These are phyloP conservation scores for Dolichomitus sp. DNA, from an alignment of 2,888 invertebrate genomes.

Conservation along the genomic window DNA sequence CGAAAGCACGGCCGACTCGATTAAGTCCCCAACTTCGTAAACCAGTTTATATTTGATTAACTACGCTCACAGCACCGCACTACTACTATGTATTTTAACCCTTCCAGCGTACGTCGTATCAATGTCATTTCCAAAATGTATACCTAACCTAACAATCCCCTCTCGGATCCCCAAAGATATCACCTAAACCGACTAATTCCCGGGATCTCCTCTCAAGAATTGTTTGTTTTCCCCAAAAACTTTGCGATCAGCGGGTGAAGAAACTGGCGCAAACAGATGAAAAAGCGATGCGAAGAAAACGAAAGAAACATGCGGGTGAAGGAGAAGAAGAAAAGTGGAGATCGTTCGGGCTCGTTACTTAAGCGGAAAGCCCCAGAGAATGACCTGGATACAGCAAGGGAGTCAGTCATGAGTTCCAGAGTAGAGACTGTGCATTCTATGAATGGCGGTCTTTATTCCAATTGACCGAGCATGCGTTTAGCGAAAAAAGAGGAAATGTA, in stretches of 20 bases:
- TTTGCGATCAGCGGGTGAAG: neutral
- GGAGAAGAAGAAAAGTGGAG: conserved; percentile 28
- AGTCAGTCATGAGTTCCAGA: conserved; percentile 6
- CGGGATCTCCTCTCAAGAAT: neutral
- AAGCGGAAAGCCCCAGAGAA: conserved; percentile 28
- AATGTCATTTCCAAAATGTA: conserved; percentile 20
- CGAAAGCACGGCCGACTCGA: conserved; percentile 75
- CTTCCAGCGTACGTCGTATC: conserved; percentile 20
- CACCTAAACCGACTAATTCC: neutral
- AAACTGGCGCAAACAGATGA: conserved; percentile 7
- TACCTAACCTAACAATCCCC: neutral
- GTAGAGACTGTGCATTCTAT: conserved; percentile 20
- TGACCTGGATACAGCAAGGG: conserved; percentile 24
- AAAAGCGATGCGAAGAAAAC: conserved; percentile 5
- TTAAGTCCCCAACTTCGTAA: conserved; percentile 78
- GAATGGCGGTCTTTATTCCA: conserved; percentile 52
- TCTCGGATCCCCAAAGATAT: neutral
- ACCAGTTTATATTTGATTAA: conserved; percentile 82
- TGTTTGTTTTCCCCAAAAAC: neutral
- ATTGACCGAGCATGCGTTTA: neutral
- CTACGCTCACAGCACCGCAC: conserved; percentile 28
- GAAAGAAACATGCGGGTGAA: conserved; percentile 14
- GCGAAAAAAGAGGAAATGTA: conserved; percentile 9
- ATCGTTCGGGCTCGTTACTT: conserved; percentile 44
- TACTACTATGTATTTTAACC: conserved; percentile 37